Evolutionary conservation across 2,888 invertebrate genomes (phyloP).

Genomic region (Plagodis pulveraria): DNA sequence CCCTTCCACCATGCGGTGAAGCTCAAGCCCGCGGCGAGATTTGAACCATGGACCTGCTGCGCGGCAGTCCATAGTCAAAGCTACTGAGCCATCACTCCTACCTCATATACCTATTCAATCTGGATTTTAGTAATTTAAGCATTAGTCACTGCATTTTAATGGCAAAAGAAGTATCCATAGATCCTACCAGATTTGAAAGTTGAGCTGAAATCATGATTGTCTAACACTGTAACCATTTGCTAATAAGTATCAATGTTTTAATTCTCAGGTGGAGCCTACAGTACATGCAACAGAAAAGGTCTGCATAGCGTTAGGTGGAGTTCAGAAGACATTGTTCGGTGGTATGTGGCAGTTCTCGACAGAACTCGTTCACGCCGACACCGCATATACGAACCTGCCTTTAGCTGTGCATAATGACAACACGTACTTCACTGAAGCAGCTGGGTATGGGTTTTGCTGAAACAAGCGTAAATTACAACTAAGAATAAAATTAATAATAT

Average conservation of each 20-base stretch:
- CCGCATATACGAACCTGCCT: conserved; percentile 88
- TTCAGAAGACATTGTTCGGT: conserved; percentile 90
- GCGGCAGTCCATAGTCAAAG: no score
- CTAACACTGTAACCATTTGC: no score
- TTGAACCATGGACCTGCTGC: no score
- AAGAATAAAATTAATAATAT: no score
- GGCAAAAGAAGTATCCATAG: no score
- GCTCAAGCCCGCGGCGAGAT: no score
- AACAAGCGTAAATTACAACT: no score
- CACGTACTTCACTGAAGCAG: conserved; percentile 88
- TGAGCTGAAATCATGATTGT: not conserved
- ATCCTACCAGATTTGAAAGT: not conserved
- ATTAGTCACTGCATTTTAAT: no score
- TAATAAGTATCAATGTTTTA: not conserved
- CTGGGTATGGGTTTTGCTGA: not conserved
- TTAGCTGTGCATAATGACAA: conserved; percentile 90
- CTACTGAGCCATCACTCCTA: no score
- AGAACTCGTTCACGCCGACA: conserved; percentile 78
- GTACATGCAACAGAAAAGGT: conserved; percentile 76
- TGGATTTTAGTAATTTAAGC: no score
- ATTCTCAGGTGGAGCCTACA: conserved; percentile 23
- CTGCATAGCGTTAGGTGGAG: conserved; percentile 84
- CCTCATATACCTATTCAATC: no score
- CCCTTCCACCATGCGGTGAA: no score
- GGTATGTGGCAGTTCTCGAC: conserved; percentile 87